phyloP scores from a whole-genome alignment of 2,113 vertebrate species.

The Dromiciops gliroides region DNA sequence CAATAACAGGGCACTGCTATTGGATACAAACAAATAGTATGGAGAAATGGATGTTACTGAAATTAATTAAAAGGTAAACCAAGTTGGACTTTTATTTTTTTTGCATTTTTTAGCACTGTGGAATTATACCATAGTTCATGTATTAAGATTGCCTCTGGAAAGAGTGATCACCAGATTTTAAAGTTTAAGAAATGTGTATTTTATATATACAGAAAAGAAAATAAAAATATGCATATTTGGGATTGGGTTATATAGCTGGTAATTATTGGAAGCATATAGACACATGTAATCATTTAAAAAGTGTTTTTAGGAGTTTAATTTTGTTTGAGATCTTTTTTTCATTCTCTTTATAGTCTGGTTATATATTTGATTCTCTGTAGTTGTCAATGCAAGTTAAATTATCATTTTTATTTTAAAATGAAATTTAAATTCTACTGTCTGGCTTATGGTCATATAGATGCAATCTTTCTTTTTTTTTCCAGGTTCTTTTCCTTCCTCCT shows the following conservation, averaged over 20 bases:
- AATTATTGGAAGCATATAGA: background rate
- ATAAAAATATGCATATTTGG: background rate
- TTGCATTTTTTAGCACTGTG: background rate
- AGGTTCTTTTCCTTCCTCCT: background rate
- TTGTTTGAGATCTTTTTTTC: background rate
- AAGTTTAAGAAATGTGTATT: background rate
- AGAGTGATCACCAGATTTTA: background rate
- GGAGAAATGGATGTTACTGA: background rate
- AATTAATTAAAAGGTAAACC: background rate
- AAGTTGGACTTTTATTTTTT: background rate
- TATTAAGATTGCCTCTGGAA: background rate
- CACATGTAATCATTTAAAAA: background rate
- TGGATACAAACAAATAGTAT: background rate
- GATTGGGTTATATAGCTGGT: background rate
- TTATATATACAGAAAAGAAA: background rate
- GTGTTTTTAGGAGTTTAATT: background rate
- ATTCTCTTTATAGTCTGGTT: background rate
- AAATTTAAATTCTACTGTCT: background rate
- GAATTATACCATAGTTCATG: background rate
- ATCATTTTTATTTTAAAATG: background rate
- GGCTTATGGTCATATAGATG: background rate
- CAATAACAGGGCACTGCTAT: background rate
- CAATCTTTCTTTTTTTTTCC: background rate
- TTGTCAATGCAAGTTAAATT: background rate
- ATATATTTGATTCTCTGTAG: background rate